Percentiles rank a stretch among this genome's conserved stretches.
Evolutionary conservation across 2,888 invertebrate genomes (phyloP).

Genomic region (Pachliopta kotzebuea): DNA sequence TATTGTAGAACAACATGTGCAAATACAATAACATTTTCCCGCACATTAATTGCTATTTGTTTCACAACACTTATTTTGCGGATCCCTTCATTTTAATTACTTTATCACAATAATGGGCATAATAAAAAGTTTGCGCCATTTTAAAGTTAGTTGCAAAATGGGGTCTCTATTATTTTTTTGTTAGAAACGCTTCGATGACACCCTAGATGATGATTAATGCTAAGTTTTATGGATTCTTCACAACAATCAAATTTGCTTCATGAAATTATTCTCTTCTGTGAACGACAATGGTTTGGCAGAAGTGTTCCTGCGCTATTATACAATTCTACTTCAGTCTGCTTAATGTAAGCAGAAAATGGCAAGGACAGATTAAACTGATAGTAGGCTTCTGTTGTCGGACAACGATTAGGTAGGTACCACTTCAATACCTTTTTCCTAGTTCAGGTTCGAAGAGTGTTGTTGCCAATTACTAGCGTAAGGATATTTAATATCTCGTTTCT

Average conservation of each 20-base stretch:
- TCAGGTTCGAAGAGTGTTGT: too few species aligned
- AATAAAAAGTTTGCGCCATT: slow-evolving; percentile 16
- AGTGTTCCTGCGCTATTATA: not conserved
- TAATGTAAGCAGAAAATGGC: too few species aligned
- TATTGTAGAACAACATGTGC: slow-evolving; percentile 9
- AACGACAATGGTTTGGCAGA: not conserved
- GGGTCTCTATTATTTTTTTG: slow-evolving; percentile 3
- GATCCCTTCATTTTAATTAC: slow-evolving; percentile 25
- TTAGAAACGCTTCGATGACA: slow-evolving; percentile 4
- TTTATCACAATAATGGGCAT: slow-evolving; percentile 20
- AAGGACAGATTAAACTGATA: too few species aligned
- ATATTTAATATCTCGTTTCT: too few species aligned
- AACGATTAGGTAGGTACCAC: too few species aligned
- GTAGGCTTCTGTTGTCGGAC: too few species aligned
- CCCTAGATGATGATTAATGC: slow-evolving; percentile 5
- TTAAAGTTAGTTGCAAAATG: slow-evolving; percentile 8
- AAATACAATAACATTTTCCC: slow-evolving; percentile 22
- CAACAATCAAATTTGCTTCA: not conserved
- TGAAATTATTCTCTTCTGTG: not conserved
- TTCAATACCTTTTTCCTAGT: too few species aligned
- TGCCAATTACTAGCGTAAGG: too few species aligned
- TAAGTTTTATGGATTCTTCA: not conserved
- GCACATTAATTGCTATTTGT: slow-evolving; percentile 20
- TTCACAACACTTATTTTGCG: slow-evolving; percentile 17
- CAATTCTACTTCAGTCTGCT: too few species aligned